Base-by-base conservation (phyloP, 2,113 vertebrate species). In the Riparia riparia region DNA sequence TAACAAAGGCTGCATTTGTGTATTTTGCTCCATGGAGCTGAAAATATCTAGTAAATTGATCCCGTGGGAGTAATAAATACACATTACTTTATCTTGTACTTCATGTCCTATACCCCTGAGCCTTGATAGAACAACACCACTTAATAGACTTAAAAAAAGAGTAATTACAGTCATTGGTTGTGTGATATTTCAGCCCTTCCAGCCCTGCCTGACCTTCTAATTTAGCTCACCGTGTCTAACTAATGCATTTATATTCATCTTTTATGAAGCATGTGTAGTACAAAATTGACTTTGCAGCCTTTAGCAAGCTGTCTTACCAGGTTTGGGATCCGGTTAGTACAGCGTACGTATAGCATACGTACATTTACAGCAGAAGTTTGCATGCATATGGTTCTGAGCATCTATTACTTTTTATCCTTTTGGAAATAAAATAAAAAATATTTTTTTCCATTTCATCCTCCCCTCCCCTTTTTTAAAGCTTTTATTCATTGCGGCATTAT, bases 81-180 rank as follows among this genome's bases (percentile, higher is more conserved):
- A 98, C 98, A 98, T 98, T 97, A 98, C 97, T 98, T 98, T 98
- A 98, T 99, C 98, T 98, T 98, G 98, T 98, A 98, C 98, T 98
- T 97, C 98, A 94, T 98, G 98, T 98, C 97, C 98, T 98, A 98
- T 98, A 98, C 98, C 98, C 98, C 98, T 98, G 98, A 98, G 98
- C 97, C 98, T 97, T 96, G 96, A 98, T 98, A 98, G 97, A 98
- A 98, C 98, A 98, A 97, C 98, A 98, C 97, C 98, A 98, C 98
- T 99, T 98, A 99, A 98, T 98, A 98, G 98, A 98, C 98, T 98
- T 98, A 98, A 98, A 98, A 98, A 98, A 98, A 98, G 98, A 98
- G 98, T 98, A 98, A 99, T 99, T 98, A 98, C 98, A 97, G 97
- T 98, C 98, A 98, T 98, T 98, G 98, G 97, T 97, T 97, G 97